These are phyloP conservation scores for Stenotaenia linearis DNA, from an alignment of 2,888 invertebrate species.

Conservation along the genomic window DNA sequence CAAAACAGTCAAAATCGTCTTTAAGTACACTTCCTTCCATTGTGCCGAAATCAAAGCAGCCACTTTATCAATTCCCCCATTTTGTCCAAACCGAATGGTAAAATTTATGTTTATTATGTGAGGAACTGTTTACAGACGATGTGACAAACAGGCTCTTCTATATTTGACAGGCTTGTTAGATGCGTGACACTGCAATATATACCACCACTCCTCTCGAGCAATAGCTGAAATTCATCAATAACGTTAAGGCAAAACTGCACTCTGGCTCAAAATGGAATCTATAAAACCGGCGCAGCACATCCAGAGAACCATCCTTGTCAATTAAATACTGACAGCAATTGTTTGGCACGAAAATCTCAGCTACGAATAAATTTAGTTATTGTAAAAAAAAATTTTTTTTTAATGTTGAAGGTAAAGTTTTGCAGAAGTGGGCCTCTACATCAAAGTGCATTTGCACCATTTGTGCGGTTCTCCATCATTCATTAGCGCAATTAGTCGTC, in stretches of 20 bases:
- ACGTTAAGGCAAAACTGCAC: background rate
- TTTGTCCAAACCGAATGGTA: background rate
- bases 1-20: too few species aligned
- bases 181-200: slow-evolving; percentile 9
- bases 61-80: background rate
- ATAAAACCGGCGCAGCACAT: too few species aligned
- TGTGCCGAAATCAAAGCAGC: too few species aligned
- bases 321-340: too few species aligned
- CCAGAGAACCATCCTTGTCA: too few species aligned
- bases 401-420: too few species aligned
- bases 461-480: background rate
- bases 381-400: too few species aligned
- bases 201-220: background rate
- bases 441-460: background rate
- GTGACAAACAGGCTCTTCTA: background rate
- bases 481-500: background rate
- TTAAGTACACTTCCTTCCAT: too few species aligned
- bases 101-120: background rate
- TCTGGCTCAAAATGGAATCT: too few species aligned
- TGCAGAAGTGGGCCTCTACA: too few species aligned
- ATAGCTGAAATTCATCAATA: background rate
- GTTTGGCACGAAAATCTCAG: too few species aligned
- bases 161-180: slow-evolving; percentile 12
- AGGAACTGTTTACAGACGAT: background rate
- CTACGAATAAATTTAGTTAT: too few species aligned